Percentiles rank a stretch among this genome's conserved stretches.
Evolutionary conservation across 1,140 invertebrate genomes (phyloP).

Genomic region (Drosophila insularis): DNA sequence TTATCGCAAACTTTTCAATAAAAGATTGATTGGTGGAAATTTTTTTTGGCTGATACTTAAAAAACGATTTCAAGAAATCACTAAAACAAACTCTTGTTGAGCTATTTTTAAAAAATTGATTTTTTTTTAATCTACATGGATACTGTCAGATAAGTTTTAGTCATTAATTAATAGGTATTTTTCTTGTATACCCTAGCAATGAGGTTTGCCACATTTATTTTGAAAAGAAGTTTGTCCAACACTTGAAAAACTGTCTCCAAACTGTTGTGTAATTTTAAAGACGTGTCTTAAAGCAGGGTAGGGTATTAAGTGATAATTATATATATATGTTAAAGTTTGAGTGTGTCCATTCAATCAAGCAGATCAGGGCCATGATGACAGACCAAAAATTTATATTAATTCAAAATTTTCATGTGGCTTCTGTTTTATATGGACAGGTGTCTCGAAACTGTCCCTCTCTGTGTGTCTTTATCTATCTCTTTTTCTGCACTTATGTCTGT

Average conservation of each 20-base stretch:
- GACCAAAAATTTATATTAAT: constrained; percentile 29
- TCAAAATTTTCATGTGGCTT: constrained; percentile 5
- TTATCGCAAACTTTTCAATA: not conserved
- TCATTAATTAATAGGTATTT: not conserved
- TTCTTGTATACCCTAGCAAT: not conserved
- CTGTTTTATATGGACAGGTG: not conserved
- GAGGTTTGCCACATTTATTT: not conserved
- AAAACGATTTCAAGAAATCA: not conserved
- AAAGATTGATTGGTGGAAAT: not conserved
- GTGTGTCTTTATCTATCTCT: not conserved
- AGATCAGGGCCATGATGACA: constrained; percentile 47
- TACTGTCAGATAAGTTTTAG: not conserved
- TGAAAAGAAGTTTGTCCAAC: not conserved
- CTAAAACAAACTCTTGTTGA: not conserved
- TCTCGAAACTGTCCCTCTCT: not conserved
- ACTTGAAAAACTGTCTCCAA: not conserved
- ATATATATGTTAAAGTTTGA: not conserved
- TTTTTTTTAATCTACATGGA: not conserved
- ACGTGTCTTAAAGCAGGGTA: not conserved
- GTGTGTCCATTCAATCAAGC: constrained; percentile 23
- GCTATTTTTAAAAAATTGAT: not conserved
- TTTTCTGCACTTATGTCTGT: constrained; percentile 2
- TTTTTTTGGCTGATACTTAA: not conserved
- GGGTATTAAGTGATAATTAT: constrained; percentile 25
- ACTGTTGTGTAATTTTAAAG: not conserved